These are phyloP conservation scores for Margarornis squamiger DNA, from an alignment of 2,797 vertebrate genomes.

Conservation along the genomic window DNA sequence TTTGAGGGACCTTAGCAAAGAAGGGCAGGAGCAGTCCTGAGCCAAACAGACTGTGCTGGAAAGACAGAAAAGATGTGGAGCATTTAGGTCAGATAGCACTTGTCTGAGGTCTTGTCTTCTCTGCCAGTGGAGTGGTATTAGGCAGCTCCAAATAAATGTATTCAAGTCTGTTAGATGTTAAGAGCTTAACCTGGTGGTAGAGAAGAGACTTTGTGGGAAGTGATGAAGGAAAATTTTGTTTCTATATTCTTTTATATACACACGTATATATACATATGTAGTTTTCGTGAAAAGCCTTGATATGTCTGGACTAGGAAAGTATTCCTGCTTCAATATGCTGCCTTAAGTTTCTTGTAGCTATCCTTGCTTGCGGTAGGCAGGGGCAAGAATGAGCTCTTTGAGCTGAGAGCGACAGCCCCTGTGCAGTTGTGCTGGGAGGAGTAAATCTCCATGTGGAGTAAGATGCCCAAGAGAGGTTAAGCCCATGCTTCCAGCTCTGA, in stretches of 20 bases:
- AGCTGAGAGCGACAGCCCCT: background rate
- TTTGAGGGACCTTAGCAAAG: background rate
- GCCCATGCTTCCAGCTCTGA: background rate
- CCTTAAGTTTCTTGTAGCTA: background rate
- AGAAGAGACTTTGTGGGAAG: background rate
- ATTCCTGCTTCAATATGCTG: background rate
- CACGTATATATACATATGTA: background rate
- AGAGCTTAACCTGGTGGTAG: background rate
- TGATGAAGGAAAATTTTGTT: background rate
- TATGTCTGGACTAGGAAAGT: background rate
- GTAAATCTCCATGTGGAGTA: background rate
- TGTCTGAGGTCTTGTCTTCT: background rate
- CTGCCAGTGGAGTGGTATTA: background rate
- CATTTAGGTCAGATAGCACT: background rate
- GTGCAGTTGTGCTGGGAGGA: background rate
- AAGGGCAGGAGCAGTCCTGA: background rate
- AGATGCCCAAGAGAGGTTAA: background rate
- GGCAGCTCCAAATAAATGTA: background rate
- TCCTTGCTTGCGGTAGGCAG: background rate
- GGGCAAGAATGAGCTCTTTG: background rate
- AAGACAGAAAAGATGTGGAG: background rate
- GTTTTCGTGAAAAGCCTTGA: background rate
- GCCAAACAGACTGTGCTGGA: background rate
- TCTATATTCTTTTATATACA: background rate
- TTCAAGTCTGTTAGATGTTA: background rate